Evolutionary conservation across 2,888 invertebrate genomes (phyloP).

Genomic region (Carterocephalus palaemon): DNA sequence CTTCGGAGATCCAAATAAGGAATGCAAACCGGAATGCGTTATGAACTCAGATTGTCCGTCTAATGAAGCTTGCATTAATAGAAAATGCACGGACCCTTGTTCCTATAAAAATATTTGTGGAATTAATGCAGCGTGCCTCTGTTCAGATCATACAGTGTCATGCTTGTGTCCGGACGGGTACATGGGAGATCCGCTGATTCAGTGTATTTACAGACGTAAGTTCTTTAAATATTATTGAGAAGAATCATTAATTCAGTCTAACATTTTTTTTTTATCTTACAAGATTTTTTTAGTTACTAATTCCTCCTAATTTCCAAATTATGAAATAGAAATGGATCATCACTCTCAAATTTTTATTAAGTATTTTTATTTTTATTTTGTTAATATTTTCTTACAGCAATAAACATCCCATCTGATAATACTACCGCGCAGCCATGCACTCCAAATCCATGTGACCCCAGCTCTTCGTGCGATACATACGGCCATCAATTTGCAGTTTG

Average conservation of each 20-base stretch:
- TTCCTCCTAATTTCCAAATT: too few species aligned
- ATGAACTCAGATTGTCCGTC: constrained; percentile 89
- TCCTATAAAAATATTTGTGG: constrained; percentile 85
- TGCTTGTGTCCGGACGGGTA: constrained; percentile 88
- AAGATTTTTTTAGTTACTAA: too few species aligned
- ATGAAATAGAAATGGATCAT: too few species aligned
- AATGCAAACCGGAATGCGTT: constrained; percentile 89
- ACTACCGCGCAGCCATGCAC: constrained; percentile 82
- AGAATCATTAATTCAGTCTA: constrained; percentile 9
- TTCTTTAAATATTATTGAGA: constrained; percentile 27
- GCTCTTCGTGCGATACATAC: constrained; percentile 83
- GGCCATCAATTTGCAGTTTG: constrained; percentile 88
- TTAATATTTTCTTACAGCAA: constrained; percentile 64
- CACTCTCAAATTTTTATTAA: too few species aligned
- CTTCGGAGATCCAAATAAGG: constrained; percentile 87
- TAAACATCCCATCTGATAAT: constrained; percentile 78
- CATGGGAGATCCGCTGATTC: constrained; percentile 88
- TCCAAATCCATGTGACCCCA: constrained; percentile 87
- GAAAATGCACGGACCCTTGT: constrained; percentile 87
- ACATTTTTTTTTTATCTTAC: too few species aligned
- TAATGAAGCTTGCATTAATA: constrained; percentile 86
- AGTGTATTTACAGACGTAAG: constrained; percentile 81
- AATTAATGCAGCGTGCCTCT: constrained; percentile 87
- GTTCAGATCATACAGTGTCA: constrained; percentile 89
- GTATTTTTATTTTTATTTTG: constrained; percentile 10